Percentiles rank a stretch among this genome's conserved stretches.
Evolutionary conservation across 1,140 invertebrate species (phyloP).

Genomic region (Latrodectus geometricus): DNA sequence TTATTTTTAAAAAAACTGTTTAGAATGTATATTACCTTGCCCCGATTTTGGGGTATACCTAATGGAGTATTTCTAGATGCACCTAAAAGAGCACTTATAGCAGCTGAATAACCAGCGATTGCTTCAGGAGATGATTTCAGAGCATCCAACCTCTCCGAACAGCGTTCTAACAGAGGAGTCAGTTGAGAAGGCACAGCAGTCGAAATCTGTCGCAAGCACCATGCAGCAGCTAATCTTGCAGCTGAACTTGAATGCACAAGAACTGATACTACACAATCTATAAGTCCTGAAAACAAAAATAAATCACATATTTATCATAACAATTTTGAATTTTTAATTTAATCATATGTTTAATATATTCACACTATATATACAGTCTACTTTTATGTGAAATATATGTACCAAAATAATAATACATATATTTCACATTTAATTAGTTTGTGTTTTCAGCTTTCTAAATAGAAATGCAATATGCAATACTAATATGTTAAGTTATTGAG

Average conservation of each 20-base stretch:
- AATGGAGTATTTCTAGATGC: conserved; percentile 90
- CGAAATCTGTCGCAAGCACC: conserved; percentile 92
- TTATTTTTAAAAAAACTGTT: too few relatives aligned
- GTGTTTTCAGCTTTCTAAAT: too few relatives aligned
- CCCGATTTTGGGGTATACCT: conserved; percentile 95
- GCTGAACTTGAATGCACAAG: conserved; percentile 93
- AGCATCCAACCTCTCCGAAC: conserved; percentile 86
- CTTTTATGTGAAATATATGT: too few relatives aligned
- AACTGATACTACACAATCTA: conserved; percentile 81
- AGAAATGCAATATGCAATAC: too few relatives aligned
- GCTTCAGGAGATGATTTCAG: conserved; percentile 92
- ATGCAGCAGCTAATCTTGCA: conserved; percentile 90
- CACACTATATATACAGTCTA: too few relatives aligned
- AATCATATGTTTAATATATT: too few relatives aligned
- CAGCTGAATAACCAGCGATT: conserved; percentile 92
- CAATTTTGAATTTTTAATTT: neutral
- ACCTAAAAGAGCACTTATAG: conserved; percentile 91
- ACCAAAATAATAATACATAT: too few relatives aligned
- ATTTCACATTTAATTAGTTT: too few relatives aligned
- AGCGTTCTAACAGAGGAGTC: conserved; percentile 89
- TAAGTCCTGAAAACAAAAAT: conserved; percentile 68
- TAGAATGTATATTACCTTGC: conserved; percentile 77
- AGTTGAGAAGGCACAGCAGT: conserved; percentile 93
- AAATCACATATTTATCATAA: neutral
- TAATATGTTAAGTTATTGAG: too few relatives aligned